Conservation (phyloP, 2,888 invertebrate genomes). For the Argyresthia goedartella region DNA sequence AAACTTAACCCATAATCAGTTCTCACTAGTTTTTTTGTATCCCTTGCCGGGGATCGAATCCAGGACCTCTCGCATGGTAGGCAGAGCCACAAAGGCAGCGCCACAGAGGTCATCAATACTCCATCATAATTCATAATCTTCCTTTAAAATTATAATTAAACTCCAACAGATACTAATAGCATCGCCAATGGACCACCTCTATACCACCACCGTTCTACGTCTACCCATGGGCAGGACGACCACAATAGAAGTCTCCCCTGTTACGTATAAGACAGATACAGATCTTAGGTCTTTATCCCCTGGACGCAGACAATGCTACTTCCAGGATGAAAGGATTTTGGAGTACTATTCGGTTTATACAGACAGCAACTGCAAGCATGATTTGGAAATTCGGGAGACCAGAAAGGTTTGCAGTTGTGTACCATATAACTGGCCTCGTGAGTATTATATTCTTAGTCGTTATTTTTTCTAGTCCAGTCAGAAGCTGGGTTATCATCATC, state of each 20-base stretch:
- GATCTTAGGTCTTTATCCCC: conserved; percentile 36
- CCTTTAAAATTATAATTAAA: neutral
- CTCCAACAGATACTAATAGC: conserved; percentile 40
- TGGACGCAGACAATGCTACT: conserved; percentile 50
- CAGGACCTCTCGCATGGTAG: too few species aligned
- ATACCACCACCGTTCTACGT: conserved; percentile 51
- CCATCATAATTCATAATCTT: too few species aligned
- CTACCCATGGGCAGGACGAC: conserved; percentile 60
- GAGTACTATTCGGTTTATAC: conserved; percentile 60
- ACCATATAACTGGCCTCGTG: conserved; percentile 56
- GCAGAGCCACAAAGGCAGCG: too few species aligned
- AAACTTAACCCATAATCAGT: too few species aligned
- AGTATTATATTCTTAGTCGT: conserved; percentile 16
- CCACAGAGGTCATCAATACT: too few species aligned
- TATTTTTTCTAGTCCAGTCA: neutral
- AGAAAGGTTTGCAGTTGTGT: conserved; percentile 55
- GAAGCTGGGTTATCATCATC: too few species aligned
- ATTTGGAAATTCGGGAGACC: conserved; percentile 57
- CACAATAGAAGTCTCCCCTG: conserved; percentile 51
- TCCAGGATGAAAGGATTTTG: conserved; percentile 48
- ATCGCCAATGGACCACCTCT: conserved; percentile 55
- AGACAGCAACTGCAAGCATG: conserved; percentile 65
- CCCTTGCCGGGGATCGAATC: too few species aligned
- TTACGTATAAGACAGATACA: conserved; percentile 50
- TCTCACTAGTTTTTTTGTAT: too few species aligned